A percentile compares a stretch with the other conserved stretches of the same genome.
These are phyloP conservation scores for Agrenia bidenticulata DNA, from an alignment of 2,888 invertebrate genomes.

Conservation along the genomic window DNA sequence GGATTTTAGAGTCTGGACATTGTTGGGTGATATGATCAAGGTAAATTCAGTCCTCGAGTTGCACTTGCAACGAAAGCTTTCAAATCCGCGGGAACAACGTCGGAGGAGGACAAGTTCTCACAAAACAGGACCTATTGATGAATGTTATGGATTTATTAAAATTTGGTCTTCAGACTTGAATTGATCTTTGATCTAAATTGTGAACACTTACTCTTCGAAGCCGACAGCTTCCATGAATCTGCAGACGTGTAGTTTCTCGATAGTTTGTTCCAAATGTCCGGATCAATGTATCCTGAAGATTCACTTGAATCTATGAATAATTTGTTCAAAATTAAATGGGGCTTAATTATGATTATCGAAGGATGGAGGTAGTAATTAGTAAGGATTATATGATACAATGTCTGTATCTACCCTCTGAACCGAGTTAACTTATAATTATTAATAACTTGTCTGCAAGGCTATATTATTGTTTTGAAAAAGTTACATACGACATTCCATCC, in stretches of 20 bases:
- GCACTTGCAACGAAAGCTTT: conserved; percentile 27
- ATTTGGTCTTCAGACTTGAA: neutral
- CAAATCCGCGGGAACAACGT: conserved; percentile 29
- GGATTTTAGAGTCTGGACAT: no score
- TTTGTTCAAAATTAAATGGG: no score
- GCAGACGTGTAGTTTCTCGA: conserved; percentile 34
- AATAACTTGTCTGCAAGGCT: no score
- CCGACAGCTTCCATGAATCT: conserved; percentile 38
- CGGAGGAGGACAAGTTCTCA: conserved; percentile 15
- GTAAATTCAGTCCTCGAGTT: no score
- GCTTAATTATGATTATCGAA: neutral
- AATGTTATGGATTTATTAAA: neutral
- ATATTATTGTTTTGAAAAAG: neutral
- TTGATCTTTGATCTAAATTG: neutral
- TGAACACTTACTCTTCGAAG: conserved; percentile 35
- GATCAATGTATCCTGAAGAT: conserved; percentile 28
- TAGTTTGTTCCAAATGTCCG: conserved; percentile 25
- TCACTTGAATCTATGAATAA: conserved; percentile 26
- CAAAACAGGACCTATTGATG: conserved; percentile 23
- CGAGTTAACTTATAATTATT: no score
- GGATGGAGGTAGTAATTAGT: neutral
- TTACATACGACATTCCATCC: conserved; percentile 37
- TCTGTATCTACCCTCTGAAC: no score
- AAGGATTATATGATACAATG: no score
- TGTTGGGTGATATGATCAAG: no score